Evolutionary conservation across 2,888 invertebrate genomes (phyloP).

Genomic region (Ametastegia equiseti): DNA sequence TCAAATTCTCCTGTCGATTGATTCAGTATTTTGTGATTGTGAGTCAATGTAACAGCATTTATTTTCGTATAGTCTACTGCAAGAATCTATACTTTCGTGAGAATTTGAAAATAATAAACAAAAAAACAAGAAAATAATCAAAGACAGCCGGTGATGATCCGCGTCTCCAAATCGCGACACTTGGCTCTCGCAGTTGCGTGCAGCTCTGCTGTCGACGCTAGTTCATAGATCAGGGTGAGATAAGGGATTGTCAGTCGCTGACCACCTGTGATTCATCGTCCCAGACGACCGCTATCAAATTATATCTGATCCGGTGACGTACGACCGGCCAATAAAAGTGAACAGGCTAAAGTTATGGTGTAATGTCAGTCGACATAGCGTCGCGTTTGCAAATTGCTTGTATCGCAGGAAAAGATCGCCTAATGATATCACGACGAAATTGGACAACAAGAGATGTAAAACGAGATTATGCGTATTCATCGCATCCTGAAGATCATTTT

Average conservation of each 20-base stretch:
- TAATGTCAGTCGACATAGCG: background rate
- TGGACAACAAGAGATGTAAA: no score
- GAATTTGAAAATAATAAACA: background rate
- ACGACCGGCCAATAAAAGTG: background rate
- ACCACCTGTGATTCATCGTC: conserved; percentile 42
- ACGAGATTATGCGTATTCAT: no score
- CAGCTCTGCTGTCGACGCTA: background rate
- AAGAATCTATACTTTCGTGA: no score
- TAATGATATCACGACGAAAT: no score
- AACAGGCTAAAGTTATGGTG: background rate
- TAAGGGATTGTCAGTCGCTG: background rate
- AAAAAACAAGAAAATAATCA: background rate
- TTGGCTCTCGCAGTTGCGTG: conserved; percentile 6
- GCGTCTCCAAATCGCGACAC: background rate
- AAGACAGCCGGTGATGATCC: background rate
- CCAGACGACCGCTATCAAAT: conserved; percentile 24
- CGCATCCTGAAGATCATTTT: no score
- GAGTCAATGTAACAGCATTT: no score
- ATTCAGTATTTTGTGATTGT: no score
- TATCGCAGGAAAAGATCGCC: background rate
- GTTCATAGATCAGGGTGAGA: background rate
- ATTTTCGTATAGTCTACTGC: no score
- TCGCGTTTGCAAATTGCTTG: background rate
- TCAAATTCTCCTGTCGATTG: no score
- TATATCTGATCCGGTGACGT: conserved; percentile 21